A percentile compares a stretch with the other conserved stretches of the same genome.
Evolutionary conservation across 2,797 vertebrate species (phyloP).

Genomic region (Aythya fuligula): DNA sequence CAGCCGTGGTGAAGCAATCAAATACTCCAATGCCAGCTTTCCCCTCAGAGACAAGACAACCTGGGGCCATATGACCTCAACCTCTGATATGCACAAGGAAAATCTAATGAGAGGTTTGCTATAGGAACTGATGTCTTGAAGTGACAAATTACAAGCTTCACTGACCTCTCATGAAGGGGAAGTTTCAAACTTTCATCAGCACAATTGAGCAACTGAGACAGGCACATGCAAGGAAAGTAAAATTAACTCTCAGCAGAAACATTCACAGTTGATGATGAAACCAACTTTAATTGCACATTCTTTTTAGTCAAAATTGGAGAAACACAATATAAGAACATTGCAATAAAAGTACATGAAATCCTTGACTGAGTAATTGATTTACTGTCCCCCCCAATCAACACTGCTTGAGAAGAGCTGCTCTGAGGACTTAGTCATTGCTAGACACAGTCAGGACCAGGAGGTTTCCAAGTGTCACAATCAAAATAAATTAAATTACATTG

Average conservation of each 20-base stretch:
- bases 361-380: not conserved
- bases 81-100: slow-evolving; percentile 17
- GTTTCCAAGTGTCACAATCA: not conserved
- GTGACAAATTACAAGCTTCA: slow-evolving; percentile 52
- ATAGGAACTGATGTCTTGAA: slow-evolving; percentile 13
- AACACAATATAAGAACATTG: not conserved
- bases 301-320: not conserved
- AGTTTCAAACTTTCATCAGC: slow-evolving; percentile 45
- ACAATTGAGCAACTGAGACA: not conserved
- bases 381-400: not conserved
- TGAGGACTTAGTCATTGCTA: not conserved
- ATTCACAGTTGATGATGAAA: not conserved
- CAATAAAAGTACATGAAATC: not conserved
- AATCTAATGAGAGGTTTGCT: slow-evolving; percentile 52
- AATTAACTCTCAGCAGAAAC: not conserved
- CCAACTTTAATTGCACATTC: not conserved
- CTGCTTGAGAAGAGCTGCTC: not conserved
- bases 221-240: not conserved
- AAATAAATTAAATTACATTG: slow-evolving; percentile 40
- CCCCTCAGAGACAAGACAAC: slow-evolving; percentile 10
- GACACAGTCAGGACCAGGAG: not conserved
- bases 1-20: slow-evolving; percentile 43
- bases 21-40: not conserved
- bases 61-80: slow-evolving; percentile 19
- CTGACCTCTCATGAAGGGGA: slow-evolving; percentile 16